Conservation (phyloP, 92 coral and sea anemone species). For the Epizoanthus rinbou region DNA sequence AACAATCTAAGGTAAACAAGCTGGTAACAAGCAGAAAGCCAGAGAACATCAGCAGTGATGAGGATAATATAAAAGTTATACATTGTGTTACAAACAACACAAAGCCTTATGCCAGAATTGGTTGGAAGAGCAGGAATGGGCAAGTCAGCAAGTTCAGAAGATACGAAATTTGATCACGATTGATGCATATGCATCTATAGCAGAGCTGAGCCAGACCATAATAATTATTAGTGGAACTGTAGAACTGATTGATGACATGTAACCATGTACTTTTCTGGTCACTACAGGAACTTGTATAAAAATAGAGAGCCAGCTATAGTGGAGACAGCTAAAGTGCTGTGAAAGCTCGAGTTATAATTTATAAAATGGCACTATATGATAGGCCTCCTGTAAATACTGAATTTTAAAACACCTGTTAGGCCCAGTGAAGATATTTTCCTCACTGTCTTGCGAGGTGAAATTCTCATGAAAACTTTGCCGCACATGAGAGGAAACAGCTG, state of each 20-base stretch:
- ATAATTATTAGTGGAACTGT: neutral
- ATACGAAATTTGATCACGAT: constrained; percentile 46
- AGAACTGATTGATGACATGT: neutral
- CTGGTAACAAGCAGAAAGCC: neutral
- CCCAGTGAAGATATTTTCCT: too few species aligned
- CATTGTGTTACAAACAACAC: constrained; percentile 15
- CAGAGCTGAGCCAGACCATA: too few species aligned
- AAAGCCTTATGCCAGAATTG: constrained; percentile 32
- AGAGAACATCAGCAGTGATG: neutral
- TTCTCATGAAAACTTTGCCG: too few species aligned
- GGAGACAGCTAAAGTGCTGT: too few species aligned
- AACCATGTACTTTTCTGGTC: neutral
- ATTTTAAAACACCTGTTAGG: too few species aligned
- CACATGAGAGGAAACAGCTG: too few species aligned
- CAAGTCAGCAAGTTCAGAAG: constrained; percentile 51
- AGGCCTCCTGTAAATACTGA: too few species aligned
- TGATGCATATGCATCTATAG: neutral
- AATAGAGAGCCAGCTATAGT: neutral
- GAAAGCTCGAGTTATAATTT: too few species aligned
- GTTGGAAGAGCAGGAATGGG: constrained; percentile 40
- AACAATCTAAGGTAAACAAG: neutral
- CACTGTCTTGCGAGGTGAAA: too few species aligned
- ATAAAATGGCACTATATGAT: too few species aligned
- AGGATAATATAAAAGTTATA: neutral
- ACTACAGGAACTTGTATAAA: neutral